Percentiles rank a stretch among this genome's conserved stretches.
phyloP scores from a whole-genome alignment of 2,888 invertebrate genomes.

The Euzetes globulus region DNA sequence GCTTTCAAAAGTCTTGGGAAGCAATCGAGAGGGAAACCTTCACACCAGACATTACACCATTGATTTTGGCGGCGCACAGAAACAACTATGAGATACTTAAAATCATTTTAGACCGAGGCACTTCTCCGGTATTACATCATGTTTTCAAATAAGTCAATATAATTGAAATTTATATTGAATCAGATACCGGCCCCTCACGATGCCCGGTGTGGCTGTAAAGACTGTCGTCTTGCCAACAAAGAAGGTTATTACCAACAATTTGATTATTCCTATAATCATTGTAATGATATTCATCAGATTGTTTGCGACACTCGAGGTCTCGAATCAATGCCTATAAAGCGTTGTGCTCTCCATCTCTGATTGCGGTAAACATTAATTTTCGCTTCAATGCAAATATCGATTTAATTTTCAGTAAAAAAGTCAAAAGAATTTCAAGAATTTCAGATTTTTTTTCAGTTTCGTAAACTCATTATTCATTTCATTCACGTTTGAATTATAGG shows the following conservation, averaged over 20 bases:
- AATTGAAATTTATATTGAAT: background rate
- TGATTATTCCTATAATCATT: conserved; percentile 47
- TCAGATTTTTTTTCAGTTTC: background rate
- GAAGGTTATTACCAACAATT: background rate
- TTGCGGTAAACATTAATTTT: conserved; percentile 47
- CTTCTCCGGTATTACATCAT: conserved; percentile 30
- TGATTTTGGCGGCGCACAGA: conserved; percentile 53
- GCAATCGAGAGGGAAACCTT: conserved; percentile 54
- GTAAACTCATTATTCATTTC: background rate
- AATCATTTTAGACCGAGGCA: conserved; percentile 77
- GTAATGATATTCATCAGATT: conserved; percentile 50
- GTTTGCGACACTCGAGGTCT: conserved; percentile 70
- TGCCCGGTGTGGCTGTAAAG: conserved; percentile 72
- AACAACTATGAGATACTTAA: conserved; percentile 63
- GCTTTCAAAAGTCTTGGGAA: conserved; percentile 41
- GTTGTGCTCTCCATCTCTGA: conserved; percentile 83
- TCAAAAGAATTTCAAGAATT: background rate
- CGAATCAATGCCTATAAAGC: conserved; percentile 88
- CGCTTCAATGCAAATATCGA: too few species aligned
- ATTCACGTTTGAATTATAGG: too few species aligned
- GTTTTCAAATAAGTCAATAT: background rate
- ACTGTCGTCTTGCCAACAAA: conserved; percentile 58
- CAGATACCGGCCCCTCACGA: conserved; percentile 40
- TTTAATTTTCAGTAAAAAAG: too few species aligned
- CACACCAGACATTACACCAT: conserved; percentile 85